Evolutionary conservation across 64 coral and sea anemone species (phyloP).

Genomic region (Orbicella faveolata): DNA sequence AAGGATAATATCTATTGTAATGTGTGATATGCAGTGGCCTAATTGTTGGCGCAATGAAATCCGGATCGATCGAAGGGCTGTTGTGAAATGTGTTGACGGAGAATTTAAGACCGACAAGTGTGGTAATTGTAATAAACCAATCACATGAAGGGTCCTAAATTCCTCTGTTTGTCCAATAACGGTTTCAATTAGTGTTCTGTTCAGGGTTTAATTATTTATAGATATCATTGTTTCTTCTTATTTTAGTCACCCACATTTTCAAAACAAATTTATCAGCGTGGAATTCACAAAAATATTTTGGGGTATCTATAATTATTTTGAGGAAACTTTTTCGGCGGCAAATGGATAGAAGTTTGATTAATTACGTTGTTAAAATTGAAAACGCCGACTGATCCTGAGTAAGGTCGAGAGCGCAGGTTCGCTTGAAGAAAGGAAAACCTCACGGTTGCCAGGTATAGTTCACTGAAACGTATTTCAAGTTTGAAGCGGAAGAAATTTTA

Average conservation of each 20-base stretch:
- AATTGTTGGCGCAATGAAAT: no score
- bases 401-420: no score
- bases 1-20: no score
- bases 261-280: background rate
- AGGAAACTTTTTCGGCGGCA: background rate
- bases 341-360: background rate
- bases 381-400: no score
- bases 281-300: no score
- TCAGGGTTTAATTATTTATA: constrained; percentile 5
- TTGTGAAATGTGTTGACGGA: no score
- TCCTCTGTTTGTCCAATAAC: background rate
- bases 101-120: no score
- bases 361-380: no score
- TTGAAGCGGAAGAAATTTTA: background rate
- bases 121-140: background rate
- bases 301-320: background rate
- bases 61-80: no score
- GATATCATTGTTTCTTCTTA: background rate
- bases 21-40: no score
- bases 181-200: no score
- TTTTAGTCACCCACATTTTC: background rate
- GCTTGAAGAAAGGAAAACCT: background rate
- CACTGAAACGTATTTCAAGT: background rate
- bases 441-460: background rate
- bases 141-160: background rate